phyloP scores from a whole-genome alignment of 2,113 vertebrate genomes.

The Notothenia rossii region DNA sequence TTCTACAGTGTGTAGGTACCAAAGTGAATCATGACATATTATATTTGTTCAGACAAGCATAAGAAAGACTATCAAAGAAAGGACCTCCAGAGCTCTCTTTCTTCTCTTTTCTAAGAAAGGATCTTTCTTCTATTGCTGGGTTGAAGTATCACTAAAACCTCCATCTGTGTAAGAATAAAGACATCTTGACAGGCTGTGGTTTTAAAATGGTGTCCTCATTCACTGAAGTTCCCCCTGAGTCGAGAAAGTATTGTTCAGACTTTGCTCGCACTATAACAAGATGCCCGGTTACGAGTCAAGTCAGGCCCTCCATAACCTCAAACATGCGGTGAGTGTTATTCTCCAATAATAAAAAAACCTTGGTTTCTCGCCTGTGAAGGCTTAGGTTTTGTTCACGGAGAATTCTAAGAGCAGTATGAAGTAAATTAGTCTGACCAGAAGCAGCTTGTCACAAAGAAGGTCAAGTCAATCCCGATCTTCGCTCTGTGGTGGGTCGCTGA shows the following conservation, averaged over 20 bases:
- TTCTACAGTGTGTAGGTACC: no score
- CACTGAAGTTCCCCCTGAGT: constrained; percentile 7
- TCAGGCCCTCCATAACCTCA: background rate
- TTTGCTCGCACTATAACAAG: constrained; percentile 8
- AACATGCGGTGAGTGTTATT: background rate
- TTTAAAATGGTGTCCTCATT: constrained; percentile 9
- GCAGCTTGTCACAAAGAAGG: constrained; percentile 24
- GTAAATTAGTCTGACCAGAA: constrained; percentile 8
- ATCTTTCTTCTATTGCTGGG: background rate
- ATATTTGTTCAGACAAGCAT: background rate
- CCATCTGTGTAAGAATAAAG: background rate
- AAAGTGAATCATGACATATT: background rate
- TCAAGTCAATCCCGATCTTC: constrained; percentile 21
- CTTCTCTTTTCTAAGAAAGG: background rate
- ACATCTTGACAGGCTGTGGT: background rate
- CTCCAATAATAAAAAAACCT: background rate
- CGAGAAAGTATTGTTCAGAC: constrained; percentile 13
- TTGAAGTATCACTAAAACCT: constrained; percentile 1
- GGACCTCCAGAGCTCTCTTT: background rate
- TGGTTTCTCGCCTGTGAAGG: constrained; percentile 3
- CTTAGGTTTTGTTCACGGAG: background rate
- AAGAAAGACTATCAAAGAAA: background rate
- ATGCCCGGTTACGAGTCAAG: background rate
- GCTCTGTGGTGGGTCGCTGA: constrained; percentile 7
- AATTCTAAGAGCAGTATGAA: constrained; percentile 9